Base-by-base conservation (phyloP, 1,140 invertebrate species). In the Euura lappo region DNA sequence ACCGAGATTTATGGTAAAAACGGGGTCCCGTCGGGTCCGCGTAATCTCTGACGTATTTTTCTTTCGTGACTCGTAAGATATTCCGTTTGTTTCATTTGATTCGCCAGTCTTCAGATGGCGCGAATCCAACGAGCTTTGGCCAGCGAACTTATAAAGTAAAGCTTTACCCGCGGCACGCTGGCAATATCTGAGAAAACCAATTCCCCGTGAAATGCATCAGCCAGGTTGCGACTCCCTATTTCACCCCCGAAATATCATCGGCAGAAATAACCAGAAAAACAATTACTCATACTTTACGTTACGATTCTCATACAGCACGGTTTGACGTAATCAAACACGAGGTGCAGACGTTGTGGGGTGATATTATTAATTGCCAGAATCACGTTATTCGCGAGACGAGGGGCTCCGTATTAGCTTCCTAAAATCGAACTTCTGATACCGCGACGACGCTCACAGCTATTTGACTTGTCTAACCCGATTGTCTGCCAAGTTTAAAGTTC, bases 91-190 rank as follows among this genome's bases (percentile, higher is more conserved):
- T 77, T 81, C 78, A 78, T 79, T 77, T 76, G 71, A 73, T 71
- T 76, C 76, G 78, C 73, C 74, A 2, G 66, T 44, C 43, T 75
- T 76, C 74, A 71, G 77, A 28, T 83, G 82, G 82, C 81, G 78
- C 79, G 71, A 78, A 80, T 84, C 83, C 83, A 84, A 83, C 78
- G 76, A 83, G 77, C 77, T 77, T 83, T 83, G 79, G 79, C 77
- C 77, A 46, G 75, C 68, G 76, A 72, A 78, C 74, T 77, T 80
- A 74, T 73, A 80, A 80, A 75, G 78, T 73, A 77, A 74, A 80
- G 74, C 66, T 44, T n/a, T 28, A 67, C 6, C 66, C 6, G n/a
- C 13, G 76, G 75, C 65, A 28, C 68, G 47, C 75, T 51, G 75
- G 73, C 72, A 78, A 80, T 81, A 80, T 80, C 76, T 77, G 74